A percentile compares a stretch with the other conserved stretches of the same genome.
These are phyloP conservation scores for Athalia cordata DNA, from an alignment of 2,888 invertebrate genomes.

Conservation along the genomic window DNA sequence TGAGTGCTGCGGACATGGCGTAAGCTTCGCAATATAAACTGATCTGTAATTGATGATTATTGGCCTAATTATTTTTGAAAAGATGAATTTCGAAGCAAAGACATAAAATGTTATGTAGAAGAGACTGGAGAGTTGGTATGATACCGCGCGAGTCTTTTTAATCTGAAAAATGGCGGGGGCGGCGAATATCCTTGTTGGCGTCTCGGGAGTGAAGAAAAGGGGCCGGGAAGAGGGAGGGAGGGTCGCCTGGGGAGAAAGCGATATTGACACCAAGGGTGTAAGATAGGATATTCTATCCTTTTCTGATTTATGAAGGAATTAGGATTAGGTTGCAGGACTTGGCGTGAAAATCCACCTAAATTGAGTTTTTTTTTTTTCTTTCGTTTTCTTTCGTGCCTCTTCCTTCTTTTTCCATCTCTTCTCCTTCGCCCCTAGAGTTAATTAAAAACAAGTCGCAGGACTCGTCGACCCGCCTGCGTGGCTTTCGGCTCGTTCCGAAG, in stretches of 20 bases:
- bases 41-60: too few species aligned
- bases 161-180: conserved; percentile 17
- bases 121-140: neutral
- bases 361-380: conserved; percentile 39
- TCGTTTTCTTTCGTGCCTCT: neutral
- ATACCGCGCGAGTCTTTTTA: conserved; percentile 14
- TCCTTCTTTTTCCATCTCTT: conserved; percentile 2
- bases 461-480: neutral
- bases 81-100: neutral
- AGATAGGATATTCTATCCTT: conserved; percentile 45
- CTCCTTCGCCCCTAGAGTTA: conserved; percentile 18
- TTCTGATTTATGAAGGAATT: conserved; percentile 58
- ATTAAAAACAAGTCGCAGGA: conserved; percentile 40
- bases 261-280: conserved; percentile 45
- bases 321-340: conserved; percentile 45
- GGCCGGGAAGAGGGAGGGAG: neutral
- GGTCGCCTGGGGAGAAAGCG: conserved; percentile 38
- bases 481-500: too few species aligned
- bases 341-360: conserved; percentile 54
- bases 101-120: neutral
- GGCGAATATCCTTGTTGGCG: too few species aligned
- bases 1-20: too few species aligned
- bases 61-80: neutral
- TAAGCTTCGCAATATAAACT: too few species aligned
- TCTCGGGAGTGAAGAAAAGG: neutral